Percentiles rank a stretch among this genome's conserved stretches.
These are phyloP conservation scores for Phalangium opilio DNA, from an alignment of 2,888 invertebrate species.

Conservation along the genomic window DNA sequence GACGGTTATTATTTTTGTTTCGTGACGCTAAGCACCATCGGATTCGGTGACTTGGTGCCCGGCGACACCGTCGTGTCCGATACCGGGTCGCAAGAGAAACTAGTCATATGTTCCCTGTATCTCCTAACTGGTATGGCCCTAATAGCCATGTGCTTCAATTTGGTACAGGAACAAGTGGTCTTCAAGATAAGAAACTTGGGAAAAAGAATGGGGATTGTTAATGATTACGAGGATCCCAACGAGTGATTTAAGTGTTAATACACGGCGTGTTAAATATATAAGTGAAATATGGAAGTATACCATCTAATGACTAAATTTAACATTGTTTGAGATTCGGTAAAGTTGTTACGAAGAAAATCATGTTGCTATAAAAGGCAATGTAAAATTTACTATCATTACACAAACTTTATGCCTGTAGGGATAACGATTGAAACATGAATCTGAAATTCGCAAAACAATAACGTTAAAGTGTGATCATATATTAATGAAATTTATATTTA, in stretches of 20 bases:
- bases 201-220: conserved; percentile 23
- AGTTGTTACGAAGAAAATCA: no score
- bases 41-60: conserved; percentile 72
- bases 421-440: no score
- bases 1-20: conserved; percentile 93
- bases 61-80: conserved; percentile 33
- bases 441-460: no score
- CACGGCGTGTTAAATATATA: no score
- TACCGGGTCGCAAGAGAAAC: conserved; percentile 22
- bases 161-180: conserved; percentile 86
- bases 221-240: conserved; percentile 14
- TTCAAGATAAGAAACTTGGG: conserved; percentile 59
- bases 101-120: conserved; percentile 57
- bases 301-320: no score
- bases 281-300: no score
- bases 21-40: conserved; percentile 79
- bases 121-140: conserved; percentile 77
- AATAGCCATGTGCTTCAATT: conserved; percentile 87
- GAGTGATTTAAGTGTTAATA: conserved; percentile 5
- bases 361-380: no score
- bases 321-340: no score
- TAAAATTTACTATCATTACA: no score
- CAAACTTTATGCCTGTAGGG: no score
- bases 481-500: no score
- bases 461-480: no score